A percentile compares a stretch with the other conserved stretches of the same genome.
These are phyloP conservation scores for Hyposmocoma kahamanoa DNA, from an alignment of 1,140 invertebrate species.

Conservation along the genomic window DNA sequence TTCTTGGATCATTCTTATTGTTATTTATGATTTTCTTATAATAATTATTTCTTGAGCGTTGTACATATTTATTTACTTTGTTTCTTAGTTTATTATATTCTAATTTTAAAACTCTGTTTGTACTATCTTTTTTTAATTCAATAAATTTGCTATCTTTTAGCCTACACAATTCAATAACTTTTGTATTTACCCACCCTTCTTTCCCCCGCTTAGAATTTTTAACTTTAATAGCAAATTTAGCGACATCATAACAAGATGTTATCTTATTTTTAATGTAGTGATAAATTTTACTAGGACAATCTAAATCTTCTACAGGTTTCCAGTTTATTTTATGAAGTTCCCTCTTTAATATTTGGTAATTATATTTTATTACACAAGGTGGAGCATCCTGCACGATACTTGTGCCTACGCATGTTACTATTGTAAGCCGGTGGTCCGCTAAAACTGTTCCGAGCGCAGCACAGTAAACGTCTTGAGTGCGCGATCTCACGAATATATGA, in stretches of 20 bases:
- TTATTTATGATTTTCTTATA: not conserved
- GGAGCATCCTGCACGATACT: not conserved
- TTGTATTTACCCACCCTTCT: slow-evolving; percentile 7
- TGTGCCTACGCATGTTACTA: not conserved
- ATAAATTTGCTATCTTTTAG: slow-evolving; percentile 5
- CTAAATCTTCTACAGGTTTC: not conserved
- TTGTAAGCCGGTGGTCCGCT: slow-evolving; percentile 1
- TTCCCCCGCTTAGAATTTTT: not conserved
- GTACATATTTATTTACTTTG: slow-evolving; percentile 9
- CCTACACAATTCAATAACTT: slow-evolving; percentile 4
- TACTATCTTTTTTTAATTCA: slow-evolving; percentile 1
- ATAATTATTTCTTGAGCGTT: slow-evolving; percentile 8
- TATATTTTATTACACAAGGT: not conserved
- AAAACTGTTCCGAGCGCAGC: slow-evolving; percentile 11
- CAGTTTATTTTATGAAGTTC: not conserved
- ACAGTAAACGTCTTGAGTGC: slow-evolving; percentile 15
- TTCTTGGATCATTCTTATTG: slow-evolving; percentile 8
- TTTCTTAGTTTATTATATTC: slow-evolving; percentile 13
- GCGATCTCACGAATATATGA: slow-evolving; percentile 14
- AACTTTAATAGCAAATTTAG: slow-evolving; percentile 3
- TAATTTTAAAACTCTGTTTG: slow-evolving; percentile 7
- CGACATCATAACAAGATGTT: not conserved
- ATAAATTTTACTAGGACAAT: slow-evolving; percentile 2
- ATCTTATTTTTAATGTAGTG: not conserved
- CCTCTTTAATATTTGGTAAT: not conserved